These are phyloP conservation scores for Biston stratarius DNA, from an alignment of 2,888 invertebrate genomes.

Conservation along the genomic window DNA sequence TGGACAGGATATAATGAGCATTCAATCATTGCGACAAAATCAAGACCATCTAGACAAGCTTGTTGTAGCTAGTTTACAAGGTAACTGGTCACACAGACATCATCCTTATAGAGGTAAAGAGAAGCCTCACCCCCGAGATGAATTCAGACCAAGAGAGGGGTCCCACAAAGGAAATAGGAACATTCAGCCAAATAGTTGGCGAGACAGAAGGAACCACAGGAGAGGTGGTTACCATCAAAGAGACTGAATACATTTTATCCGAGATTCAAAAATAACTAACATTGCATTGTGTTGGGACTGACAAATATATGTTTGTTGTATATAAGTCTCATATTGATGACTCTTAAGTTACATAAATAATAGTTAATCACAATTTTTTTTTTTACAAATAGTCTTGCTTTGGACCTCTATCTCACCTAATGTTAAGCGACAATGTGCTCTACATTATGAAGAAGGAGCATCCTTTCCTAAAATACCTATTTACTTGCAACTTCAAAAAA, in stretches of 20 bases:
- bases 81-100: slow-evolving; percentile 80
- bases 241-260: slow-evolving; percentile 26
- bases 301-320: not conserved
- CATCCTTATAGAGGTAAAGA: slow-evolving; percentile 74
- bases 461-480: too few relatives aligned
- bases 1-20: slow-evolving; percentile 55
- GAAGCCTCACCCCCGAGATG: slow-evolving; percentile 58
- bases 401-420: too few relatives aligned
- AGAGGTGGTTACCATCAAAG: slow-evolving; percentile 62
- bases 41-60: slow-evolving; percentile 65
- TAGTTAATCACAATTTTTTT: too few relatives aligned
- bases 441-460: too few relatives aligned
- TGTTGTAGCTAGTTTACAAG: slow-evolving; percentile 78
- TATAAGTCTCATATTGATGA: not conserved
- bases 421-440: too few relatives aligned
- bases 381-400: too few relatives aligned
- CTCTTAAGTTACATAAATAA: too few relatives aligned
- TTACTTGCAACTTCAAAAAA: too few relatives aligned
- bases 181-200: slow-evolving; percentile 50
- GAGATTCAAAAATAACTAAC: not conserved
- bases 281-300: not conserved
- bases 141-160: slow-evolving; percentile 50
- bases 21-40: slow-evolving; percentile 52
- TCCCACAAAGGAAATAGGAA: slow-evolving; percentile 23
- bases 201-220: slow-evolving; percentile 66